A percentile compares a stretch with the other conserved stretches of the same genome.
These are phyloP conservation scores for Troglohyphantes excavatus DNA, from an alignment of 2,888 invertebrate species.

Conservation along the genomic window DNA sequence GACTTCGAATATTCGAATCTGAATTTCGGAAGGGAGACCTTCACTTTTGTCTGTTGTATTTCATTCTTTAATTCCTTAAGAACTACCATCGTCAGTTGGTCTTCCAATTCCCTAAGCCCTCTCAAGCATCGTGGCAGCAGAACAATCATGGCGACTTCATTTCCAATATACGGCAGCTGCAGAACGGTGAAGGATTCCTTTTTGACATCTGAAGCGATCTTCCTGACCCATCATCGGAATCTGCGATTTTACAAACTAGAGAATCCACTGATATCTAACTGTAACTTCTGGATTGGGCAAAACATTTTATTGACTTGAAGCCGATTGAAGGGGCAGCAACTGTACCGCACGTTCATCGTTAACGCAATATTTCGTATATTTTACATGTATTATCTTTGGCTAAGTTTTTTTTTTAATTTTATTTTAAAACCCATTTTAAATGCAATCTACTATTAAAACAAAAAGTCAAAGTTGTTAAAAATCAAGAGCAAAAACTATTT, in stretches of 20 bases:
- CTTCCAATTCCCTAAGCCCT: constrained; percentile 47
- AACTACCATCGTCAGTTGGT: not conserved
- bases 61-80: constrained; percentile 5
- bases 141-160: constrained; percentile 22
- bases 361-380: constrained; percentile 38
- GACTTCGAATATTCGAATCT: constrained; percentile 52
- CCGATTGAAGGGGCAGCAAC: no score
- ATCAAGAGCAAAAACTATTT: no score
- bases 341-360: not conserved
- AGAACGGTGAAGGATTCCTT: constrained; percentile 44
- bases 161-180: constrained; percentile 74
- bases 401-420: no score
- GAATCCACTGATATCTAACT: no score
- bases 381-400: constrained; percentile 19
- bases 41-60: constrained; percentile 20
- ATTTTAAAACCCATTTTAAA: no score
- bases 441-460: no score
- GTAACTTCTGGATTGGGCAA: no score
- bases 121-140: constrained; percentile 54
- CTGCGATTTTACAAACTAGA: constrained; percentile 50
- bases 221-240: constrained; percentile 82
- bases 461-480: no score
- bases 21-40: constrained; percentile 49
- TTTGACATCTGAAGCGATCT: constrained; percentile 80
- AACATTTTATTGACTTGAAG: no score